Evolutionary conservation across 2,797 vertebrate genomes (phyloP).

Genomic region (Crax fasciolata): DNA sequence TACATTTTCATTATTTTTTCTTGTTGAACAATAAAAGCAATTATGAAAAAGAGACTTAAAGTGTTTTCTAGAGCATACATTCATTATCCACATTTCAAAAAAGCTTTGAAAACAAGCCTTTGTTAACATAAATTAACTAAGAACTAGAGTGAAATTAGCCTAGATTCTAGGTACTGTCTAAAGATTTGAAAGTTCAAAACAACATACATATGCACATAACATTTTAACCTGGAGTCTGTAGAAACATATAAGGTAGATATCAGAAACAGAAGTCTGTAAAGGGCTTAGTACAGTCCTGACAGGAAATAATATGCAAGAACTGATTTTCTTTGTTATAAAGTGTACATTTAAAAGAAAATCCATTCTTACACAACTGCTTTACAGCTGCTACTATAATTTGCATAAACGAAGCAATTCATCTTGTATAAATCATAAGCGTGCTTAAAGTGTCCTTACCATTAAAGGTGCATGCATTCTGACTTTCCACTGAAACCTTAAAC

Average conservation of each 20-base stretch:
- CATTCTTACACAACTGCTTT: neutral
- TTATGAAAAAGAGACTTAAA: neutral
- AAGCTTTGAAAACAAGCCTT: neutral
- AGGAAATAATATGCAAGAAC: neutral
- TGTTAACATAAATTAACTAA: neutral
- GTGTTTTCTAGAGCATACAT: neutral
- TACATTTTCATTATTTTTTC: neutral
- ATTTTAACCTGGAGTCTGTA: neutral
- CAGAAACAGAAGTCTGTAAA: neutral
- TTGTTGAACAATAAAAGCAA: neutral
- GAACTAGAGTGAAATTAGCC: neutral
- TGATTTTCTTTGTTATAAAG: neutral
- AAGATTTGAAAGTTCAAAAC: neutral
- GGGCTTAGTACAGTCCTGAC: neutral
- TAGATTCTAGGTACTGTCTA: neutral
- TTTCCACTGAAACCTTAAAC: constrained; percentile 56
- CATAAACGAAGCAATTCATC: constrained; percentile 6
- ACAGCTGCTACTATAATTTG: neutral
- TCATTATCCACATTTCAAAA: neutral
- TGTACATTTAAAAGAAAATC: neutral
- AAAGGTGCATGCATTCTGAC: neutral
- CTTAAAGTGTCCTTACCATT: constrained; percentile 1
- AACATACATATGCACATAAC: neutral
- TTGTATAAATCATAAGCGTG: neutral
- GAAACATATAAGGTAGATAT: neutral